Percentiles rank a stretch among this genome's conserved stretches.
Evolutionary conservation across 2,113 vertebrate species (phyloP).

Genomic region (Mesembrinibis cayennensis): DNA sequence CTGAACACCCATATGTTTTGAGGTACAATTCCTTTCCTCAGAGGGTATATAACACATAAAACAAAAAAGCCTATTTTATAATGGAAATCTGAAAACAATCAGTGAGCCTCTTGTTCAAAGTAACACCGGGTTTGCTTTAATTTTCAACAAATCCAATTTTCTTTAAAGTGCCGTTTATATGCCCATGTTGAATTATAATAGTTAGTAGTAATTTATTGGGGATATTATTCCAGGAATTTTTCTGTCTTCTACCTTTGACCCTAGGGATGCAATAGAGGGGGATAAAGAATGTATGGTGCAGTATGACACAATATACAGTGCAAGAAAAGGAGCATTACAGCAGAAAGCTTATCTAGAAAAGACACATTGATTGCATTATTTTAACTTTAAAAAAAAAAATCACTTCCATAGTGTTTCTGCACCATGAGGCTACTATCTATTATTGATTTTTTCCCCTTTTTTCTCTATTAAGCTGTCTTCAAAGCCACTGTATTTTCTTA

Average conservation of each 20-base stretch:
- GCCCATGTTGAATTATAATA: slow-evolving; percentile 45
- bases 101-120: slow-evolving; percentile 61
- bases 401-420: background rate
- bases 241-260: slow-evolving; percentile 50
- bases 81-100: slow-evolving; percentile 69
- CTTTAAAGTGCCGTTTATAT: slow-evolving; percentile 66
- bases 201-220: slow-evolving; percentile 65
- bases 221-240: slow-evolving; percentile 53
- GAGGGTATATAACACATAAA: slow-evolving; percentile 66
- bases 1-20: slow-evolving; percentile 60
- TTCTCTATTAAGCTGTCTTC: background rate
- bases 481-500: background rate
- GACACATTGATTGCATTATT: background rate
- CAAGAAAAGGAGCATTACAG: background rate
- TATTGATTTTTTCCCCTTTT: background rate
- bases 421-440: background rate
- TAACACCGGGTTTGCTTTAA: slow-evolving; percentile 59
- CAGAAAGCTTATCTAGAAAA: background rate
- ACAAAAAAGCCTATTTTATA: slow-evolving; percentile 63
- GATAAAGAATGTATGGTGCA: background rate
- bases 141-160: slow-evolving; percentile 72
- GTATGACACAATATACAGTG: background rate
- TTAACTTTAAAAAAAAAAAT: background rate
- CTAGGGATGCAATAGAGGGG: background rate
- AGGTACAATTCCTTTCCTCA: slow-evolving; percentile 65